Evolutionary conservation across 2,797 vertebrate genomes (phyloP), one percentile per base, ranked within the genome.

Genomic region (Apogon talboti): DNA sequence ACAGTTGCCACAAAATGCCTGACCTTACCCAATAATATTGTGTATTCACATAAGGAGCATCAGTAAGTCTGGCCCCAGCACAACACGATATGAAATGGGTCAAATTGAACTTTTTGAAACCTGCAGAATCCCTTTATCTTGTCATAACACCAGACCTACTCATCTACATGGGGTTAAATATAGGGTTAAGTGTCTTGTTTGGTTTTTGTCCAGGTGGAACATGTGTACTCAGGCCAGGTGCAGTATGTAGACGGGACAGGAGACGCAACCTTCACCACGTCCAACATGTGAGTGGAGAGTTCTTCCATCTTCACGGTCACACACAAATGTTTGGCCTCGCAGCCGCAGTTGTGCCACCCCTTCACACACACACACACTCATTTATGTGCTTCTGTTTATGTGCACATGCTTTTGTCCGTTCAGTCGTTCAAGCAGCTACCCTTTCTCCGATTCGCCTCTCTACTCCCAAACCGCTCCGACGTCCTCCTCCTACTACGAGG

Each of bases 181-280:
- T 14, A 30, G 30, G 33, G 30, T 24, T 15, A 61, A 43, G 43
- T 44, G 8, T 57, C 24, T 15, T 8, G 33, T 63, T 54, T 65
- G 6, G 16, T 54, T 60, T 6, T 66, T 61, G 43, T 57, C 33
- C 90, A 96, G 93, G 95, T 95, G 51, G 92, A 95, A 44, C 95
- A 96, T 41, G 95, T 96, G 35, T 98, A 95, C 81, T 83, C 95
- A 28, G 93, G 92, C 61, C 96, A 95, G 84, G 95, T 96, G 75
- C 95, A 96, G 86, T 97, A 96, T 63, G 96, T 96, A 88, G 96
- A 97, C 21, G 95, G 92, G 15, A 75, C 74, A 55, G 90, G 91
- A 14, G 94, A 95, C 0, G 64, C 91, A 21, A 80, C 89, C 63
- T 96, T 95, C 76, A 86, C 91, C 62, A 89, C 93, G 0, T 90